Evolutionary conservation across 2,113 vertebrate genomes (phyloP).

Genomic region (Nerophis lumbriciformis): DNA sequence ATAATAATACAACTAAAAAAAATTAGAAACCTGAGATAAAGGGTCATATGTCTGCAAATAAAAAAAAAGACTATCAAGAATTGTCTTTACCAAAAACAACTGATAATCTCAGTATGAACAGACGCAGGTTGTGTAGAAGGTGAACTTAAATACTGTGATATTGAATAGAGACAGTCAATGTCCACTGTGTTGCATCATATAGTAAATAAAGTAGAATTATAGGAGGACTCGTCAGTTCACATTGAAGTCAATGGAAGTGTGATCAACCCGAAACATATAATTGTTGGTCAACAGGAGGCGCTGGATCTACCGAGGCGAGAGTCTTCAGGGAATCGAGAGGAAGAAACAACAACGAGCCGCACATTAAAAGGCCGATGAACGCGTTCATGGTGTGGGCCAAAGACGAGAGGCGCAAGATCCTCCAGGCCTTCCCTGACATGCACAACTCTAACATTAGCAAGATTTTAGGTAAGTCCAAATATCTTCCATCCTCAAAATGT

Average conservation of each 20-base stretch:
- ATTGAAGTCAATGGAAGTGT: conserved; percentile 88
- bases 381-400: conserved; percentile 99
- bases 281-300: conserved; percentile 98
- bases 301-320: conserved; percentile 91
- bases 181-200: not conserved
- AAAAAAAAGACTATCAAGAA: too few species aligned
- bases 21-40: too few species aligned
- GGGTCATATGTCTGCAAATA: too few species aligned
- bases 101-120: not conserved
- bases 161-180: not conserved
- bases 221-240: conserved; percentile 46
- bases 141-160: not conserved
- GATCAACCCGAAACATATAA: conserved; percentile 91
- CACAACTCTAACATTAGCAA: conserved; percentile 99
- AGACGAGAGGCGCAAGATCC: conserved; percentile 97
- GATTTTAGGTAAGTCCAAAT: conserved; percentile 85
- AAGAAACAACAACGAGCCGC: conserved; percentile 92
- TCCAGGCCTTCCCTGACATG: conserved; percentile 99
- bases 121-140: not conserved
- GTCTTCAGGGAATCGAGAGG: conserved; percentile 95
- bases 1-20: too few species aligned
- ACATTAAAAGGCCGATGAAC: conserved; percentile 99
- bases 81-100: not conserved
- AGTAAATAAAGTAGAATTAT: conserved; percentile 31
- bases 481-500: not conserved